Evolutionary conservation across 2,797 vertebrate genomes (phyloP).

Genomic region (Gymnocypris eckloni): DNA sequence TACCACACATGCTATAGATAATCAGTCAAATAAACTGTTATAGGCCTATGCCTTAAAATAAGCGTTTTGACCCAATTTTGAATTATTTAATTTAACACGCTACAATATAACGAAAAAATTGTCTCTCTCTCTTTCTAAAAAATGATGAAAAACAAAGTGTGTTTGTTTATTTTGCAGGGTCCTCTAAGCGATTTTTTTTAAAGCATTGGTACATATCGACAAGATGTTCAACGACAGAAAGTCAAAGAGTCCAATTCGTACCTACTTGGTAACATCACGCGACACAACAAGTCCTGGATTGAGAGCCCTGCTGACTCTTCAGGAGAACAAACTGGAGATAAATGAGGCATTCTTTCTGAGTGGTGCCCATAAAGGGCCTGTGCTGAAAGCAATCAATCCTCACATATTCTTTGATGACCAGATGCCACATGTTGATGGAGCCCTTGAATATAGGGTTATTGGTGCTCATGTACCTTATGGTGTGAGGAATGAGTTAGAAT

Average conservation of each 20-base stretch:
- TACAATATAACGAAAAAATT: not conserved
- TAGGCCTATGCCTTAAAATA: too few relatives aligned
- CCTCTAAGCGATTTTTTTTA: conserved; percentile 90
- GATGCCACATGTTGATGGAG: conserved; percentile 87
- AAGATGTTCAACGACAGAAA: conserved; percentile 84
- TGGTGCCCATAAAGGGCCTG: conserved; percentile 89
- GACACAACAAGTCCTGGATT: conserved; percentile 87
- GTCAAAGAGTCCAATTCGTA: conserved; percentile 89
- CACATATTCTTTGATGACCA: conserved; percentile 95
- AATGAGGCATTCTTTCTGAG: conserved; percentile 93
- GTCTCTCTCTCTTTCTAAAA: not conserved
- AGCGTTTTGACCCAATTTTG: not conserved
- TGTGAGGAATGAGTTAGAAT: conserved; percentile 78
- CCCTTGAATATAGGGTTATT: conserved; percentile 82
- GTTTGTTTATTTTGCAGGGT: conserved; percentile 74
- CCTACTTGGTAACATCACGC: conserved; percentile 91
- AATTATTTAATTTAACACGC: not conserved
- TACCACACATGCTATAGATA: not conserved
- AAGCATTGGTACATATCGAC: conserved; percentile 89
- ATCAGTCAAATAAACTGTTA: too few relatives aligned
- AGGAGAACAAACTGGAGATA: conserved; percentile 89
- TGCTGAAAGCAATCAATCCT: conserved; percentile 88
- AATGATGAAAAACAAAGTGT: not conserved
- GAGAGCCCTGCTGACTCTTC: conserved; percentile 89
- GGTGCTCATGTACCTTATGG: conserved; percentile 88